Conservation (phyloP, 2,113 vertebrate species). For the Loxodonta africana region DNA sequence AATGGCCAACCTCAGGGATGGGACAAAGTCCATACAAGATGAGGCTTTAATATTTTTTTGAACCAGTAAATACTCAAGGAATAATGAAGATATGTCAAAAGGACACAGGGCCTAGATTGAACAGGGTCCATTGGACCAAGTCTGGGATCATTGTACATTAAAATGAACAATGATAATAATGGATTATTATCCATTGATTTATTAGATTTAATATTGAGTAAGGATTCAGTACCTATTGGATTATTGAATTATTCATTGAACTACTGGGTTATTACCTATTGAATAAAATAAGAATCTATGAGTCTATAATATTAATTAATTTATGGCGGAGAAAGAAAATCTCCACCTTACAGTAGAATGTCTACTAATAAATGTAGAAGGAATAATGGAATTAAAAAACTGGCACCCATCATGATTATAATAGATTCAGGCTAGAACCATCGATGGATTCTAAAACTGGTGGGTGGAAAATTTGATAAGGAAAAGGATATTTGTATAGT, state of each 20-base stretch:
- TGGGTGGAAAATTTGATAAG: neutral
- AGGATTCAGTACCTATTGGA: neutral
- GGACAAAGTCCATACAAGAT: neutral
- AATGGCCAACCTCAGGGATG: neutral
- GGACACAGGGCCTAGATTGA: neutral
- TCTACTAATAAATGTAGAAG: neutral
- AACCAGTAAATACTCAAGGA: neutral
- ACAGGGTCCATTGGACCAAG: neutral
- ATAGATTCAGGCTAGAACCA: neutral
- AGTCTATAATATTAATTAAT: neutral
- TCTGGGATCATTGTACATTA: neutral
- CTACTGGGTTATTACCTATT: neutral
- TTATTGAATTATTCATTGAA: neutral
- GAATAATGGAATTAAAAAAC: neutral
- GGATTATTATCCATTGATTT: neutral
- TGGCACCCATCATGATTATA: neutral
- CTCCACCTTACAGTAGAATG: neutral
- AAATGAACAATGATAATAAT: neutral
- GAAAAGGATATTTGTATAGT: neutral
- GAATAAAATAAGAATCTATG: neutral
- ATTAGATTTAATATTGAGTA: neutral
- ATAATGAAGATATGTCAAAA: neutral
- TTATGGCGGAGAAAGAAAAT: neutral
- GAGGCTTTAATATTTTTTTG: neutral
- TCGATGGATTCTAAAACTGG: neutral